phyloP scores from a whole-genome alignment of 2,797 vertebrate genomes.

The Delichon dasypus region DNA sequence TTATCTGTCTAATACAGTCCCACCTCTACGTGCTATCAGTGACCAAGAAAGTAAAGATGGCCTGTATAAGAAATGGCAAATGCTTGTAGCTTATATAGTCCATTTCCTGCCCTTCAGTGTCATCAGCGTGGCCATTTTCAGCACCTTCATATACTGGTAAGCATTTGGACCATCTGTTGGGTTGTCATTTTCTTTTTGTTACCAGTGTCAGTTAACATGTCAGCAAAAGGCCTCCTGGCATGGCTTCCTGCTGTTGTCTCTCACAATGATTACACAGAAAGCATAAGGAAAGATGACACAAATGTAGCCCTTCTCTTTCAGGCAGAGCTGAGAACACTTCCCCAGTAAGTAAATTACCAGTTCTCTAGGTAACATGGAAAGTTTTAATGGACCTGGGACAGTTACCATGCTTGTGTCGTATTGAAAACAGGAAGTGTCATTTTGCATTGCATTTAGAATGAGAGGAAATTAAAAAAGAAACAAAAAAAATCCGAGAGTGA shows the following conservation, averaged over 20 bases:
- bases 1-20: slow-evolving; percentile 74
- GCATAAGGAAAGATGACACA: not conserved
- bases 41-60: slow-evolving; percentile 96
- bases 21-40: slow-evolving; percentile 86
- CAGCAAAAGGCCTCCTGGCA: not conserved
- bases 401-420: not conserved
- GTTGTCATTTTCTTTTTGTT: not conserved
- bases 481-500: not conserved
- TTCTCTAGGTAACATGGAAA: not conserved
- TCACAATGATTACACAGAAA: not conserved
- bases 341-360: not conserved
- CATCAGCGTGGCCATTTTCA: slow-evolving; percentile 84
- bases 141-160: slow-evolving; percentile 91
- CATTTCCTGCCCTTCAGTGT: slow-evolving; percentile 93
- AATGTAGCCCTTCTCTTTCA: not conserved
- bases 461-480: not conserved
- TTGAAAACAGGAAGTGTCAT: not conserved
- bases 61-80: slow-evolving; percentile 94
- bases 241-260: not conserved
- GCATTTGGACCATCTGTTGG: not conserved
- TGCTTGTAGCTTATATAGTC: slow-evolving; percentile 91
- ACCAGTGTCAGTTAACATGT: not conserved
- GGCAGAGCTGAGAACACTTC: not conserved
- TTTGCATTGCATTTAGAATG: not conserved
- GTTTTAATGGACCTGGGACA: not conserved